A percentile compares a stretch with the other conserved stretches of the same genome.
phyloP scores from a whole-genome alignment of 2,113 vertebrate species.

The Larimichthys polyactis region DNA sequence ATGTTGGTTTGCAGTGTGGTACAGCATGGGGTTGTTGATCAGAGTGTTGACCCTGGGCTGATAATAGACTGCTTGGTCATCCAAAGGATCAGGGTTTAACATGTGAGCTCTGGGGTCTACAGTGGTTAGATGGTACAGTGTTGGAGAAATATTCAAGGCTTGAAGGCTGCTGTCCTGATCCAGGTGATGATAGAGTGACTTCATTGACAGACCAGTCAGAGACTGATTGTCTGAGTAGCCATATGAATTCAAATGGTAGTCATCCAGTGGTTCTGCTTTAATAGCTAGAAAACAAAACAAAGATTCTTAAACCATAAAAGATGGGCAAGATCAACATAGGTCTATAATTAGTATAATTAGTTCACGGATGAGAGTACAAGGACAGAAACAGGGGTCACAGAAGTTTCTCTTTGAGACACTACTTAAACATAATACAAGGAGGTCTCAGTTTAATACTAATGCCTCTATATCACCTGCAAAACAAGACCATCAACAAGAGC shows the following conservation, averaged over 20 bases:
- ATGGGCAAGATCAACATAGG: not conserved
- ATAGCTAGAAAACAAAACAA: slow-evolving; percentile 87
- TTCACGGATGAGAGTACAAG: not conserved
- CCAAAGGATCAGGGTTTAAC: slow-evolving; percentile 44
- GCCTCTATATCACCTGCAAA: too few species aligned
- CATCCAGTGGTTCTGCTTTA: slow-evolving; percentile 94
- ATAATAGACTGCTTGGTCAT: slow-evolving; percentile 64
- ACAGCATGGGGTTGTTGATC: slow-evolving; percentile 86
- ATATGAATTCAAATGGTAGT: slow-evolving; percentile 88
- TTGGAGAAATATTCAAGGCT: slow-evolving; percentile 85
- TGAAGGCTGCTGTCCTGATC: slow-evolving; percentile 86
- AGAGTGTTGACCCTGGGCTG: slow-evolving; percentile 54
- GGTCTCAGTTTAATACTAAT: too few species aligned
- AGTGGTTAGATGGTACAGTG: slow-evolving; percentile 87
- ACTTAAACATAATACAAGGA: too few species aligned
- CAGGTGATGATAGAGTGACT: slow-evolving; percentile 88
- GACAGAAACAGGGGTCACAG: not conserved
- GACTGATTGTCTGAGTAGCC: slow-evolving; percentile 83
- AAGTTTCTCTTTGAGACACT: not conserved
- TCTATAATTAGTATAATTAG: not conserved
- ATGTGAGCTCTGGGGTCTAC: slow-evolving; percentile 64
- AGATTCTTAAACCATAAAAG: not conserved
- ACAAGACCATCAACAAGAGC: too few species aligned
- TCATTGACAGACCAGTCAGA: slow-evolving; percentile 85
- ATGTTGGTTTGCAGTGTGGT: slow-evolving; percentile 77